A percentile compares a stretch with the other conserved stretches of the same genome.
phyloP scores from a whole-genome alignment of 2,797 vertebrate genomes.

The Enoplosus armatus region DNA sequence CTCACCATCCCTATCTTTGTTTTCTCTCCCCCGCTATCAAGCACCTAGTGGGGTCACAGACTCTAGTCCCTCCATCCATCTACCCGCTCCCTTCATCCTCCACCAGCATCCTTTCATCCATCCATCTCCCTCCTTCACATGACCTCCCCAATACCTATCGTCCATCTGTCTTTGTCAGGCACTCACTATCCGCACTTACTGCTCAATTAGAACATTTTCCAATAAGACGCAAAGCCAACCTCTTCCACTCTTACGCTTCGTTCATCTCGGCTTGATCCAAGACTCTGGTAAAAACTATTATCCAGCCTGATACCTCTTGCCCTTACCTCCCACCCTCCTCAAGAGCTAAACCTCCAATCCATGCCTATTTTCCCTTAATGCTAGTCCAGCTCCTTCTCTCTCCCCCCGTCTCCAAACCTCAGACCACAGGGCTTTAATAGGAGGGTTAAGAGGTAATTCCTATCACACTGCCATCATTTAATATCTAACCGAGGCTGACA shows the following conservation, averaged over 20 bases:
- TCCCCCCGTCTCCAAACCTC: conserved; percentile 75
- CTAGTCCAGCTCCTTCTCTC: conserved; percentile 70
- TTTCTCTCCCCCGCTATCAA: conserved; percentile 35
- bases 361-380: conserved; percentile 65
- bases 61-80: conserved; percentile 55
- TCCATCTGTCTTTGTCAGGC: conserved; percentile 50
- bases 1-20: conserved; percentile 57
- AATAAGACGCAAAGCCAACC: conserved; percentile 22
- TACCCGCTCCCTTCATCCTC: conserved; percentile 41
- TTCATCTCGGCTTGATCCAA: conserved; percentile 39
- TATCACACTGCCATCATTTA: conserved; percentile 84
- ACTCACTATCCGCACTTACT: conserved; percentile 18
- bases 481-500: conserved; percentile 81
- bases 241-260: conserved; percentile 7
- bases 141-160: conserved; percentile 43
- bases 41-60: conserved; percentile 52
- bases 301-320: conserved; percentile 60
- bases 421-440: conserved; percentile 83
- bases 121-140: conserved; percentile 36
- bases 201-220: conserved; percentile 53
- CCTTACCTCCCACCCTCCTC: conserved; percentile 55
- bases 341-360: conserved; percentile 53
- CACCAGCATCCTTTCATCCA: conserved; percentile 45
- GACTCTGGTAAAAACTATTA: conserved; percentile 53
- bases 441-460: conserved; percentile 83